Base-by-base conservation (phyloP, 1,140 invertebrate species). In the Caerostris extrusa region DNA sequence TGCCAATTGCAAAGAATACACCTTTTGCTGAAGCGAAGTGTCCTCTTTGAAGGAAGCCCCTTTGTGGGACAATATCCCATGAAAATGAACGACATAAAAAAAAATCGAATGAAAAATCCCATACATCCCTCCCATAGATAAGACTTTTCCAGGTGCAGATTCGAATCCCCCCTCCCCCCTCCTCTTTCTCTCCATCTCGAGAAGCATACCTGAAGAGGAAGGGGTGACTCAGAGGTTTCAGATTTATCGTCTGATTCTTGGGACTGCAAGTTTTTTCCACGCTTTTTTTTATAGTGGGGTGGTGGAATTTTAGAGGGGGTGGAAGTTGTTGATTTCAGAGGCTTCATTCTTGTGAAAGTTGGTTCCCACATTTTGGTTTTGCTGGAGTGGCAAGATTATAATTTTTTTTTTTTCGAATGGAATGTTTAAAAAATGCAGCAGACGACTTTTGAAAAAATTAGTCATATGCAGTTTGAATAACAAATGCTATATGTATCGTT, bases 311-410 rank as follows among this genome's bases (percentile, higher is more conserved):
- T 17, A 58, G 7, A 6, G 81, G 50, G 12, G 19, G 82, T 10
- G 14, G 55, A 19, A 7, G 82, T n/a, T 85, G 82, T 85, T 85
- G 82, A 85, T 85, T 85, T n/a, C 55, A 3, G 55, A 85, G 10
- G 10, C 58, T 10, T 61, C 60, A 17, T 61, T 61, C 60, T 12
- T 61, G 0, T 14, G 60, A 61, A 10, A 10, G 4, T 10, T 2
- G 7, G 60, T 61, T 61, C 60, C 60, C 60, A 61, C 60, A 61
- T 61, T 61, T 5, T 12, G 8, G 7, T 61, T 34, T 3, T 7
- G 12, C 17, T 61, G 60, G 60, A 17, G 60, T 14, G 60, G 2
- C 12, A 3, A 10, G 60, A 61, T 10, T 4, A 61, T 10, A 61
- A 10, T 17, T 61, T 61, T 61, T 61, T 61, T 61, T 61, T 17